Base-by-base conservation (phyloP, 1,140 invertebrate genomes). In the Bombus soroeensis region DNA sequence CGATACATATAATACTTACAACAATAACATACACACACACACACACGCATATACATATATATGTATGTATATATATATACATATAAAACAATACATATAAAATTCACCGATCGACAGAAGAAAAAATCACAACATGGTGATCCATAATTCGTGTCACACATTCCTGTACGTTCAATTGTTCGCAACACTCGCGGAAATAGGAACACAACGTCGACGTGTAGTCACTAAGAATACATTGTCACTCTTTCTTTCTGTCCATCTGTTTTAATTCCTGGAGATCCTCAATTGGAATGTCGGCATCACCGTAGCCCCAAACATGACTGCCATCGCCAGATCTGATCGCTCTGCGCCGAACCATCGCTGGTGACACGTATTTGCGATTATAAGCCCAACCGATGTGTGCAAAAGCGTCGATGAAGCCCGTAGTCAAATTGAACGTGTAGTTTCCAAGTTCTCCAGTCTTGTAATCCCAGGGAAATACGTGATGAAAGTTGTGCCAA, bases 401-500 rank as follows among this genome's bases (percentile, higher is more conserved):
- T 0, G 97, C 96, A 81, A 97, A 98, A 2, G 96, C 94, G 87
- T 98, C 97, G 70, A 98, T 98, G 86, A 98, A 97, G 0, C 90
- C 96, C 0, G 97, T 98, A 0, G 97, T 97, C 2, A 97, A 90
- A 89, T 98, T 98, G 68, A 96, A 95, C 15, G 93, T 94, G 78
- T 96, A 96, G 70, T 96, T 94, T 2, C 97, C 97, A 3, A 98
- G 95, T 90, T 99, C 98, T 3, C 97, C 97, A 0, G 98, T 98
- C 89, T 97, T 97, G 93, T 99, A 98, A 93, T 99, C 98, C 96
- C 97, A 98, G 0, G 98, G 98, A 82, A 97, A 97, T 1, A 98
- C 98, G 93, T 99, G 99, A 93, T 99, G 98, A 94, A 98, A 99
- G 94, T 99, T 99, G 94, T 99, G 98, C 97, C 98, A 99, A 39